Evolutionary conservation across 2,797 vertebrate species (phyloP).

Genomic region (Erithacus rubecula): DNA sequence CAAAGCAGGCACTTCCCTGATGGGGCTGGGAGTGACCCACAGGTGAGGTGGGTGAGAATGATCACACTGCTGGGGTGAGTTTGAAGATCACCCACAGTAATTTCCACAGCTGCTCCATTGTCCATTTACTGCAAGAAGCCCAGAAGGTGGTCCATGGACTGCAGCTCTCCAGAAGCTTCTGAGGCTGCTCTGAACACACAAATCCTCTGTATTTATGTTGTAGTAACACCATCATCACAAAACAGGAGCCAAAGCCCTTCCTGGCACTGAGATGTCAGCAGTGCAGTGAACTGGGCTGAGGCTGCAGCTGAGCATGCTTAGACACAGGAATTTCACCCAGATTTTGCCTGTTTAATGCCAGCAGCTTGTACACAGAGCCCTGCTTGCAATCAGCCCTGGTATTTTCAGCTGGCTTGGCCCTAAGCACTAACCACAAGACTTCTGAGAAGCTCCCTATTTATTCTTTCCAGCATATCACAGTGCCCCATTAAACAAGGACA

Average conservation of each 20-base stretch:
- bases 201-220: background rate
- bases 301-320: accelerated
- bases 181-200: background rate
- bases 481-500: background rate
- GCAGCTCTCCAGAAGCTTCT: background rate
- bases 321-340: background rate
- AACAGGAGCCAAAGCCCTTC: background rate
- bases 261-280: background rate
- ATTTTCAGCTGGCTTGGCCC: background rate
- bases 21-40: background rate
- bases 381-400: background rate
- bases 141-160: background rate
- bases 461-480: background rate
- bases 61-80: accelerated
- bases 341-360: background rate
- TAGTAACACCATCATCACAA: background rate
- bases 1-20: background rate
- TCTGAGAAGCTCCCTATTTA: background rate
- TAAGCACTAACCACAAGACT: background rate
- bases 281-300: background rate
- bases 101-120: background rate
- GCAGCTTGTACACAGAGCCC: background rate
- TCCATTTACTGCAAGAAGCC: background rate
- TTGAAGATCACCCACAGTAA: background rate
- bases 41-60: background rate